A percentile compares a stretch with the other conserved stretches of the same genome.
phyloP scores from a whole-genome alignment of 2,113 vertebrate genomes.

The Periophthalmodon schlosseri region DNA sequence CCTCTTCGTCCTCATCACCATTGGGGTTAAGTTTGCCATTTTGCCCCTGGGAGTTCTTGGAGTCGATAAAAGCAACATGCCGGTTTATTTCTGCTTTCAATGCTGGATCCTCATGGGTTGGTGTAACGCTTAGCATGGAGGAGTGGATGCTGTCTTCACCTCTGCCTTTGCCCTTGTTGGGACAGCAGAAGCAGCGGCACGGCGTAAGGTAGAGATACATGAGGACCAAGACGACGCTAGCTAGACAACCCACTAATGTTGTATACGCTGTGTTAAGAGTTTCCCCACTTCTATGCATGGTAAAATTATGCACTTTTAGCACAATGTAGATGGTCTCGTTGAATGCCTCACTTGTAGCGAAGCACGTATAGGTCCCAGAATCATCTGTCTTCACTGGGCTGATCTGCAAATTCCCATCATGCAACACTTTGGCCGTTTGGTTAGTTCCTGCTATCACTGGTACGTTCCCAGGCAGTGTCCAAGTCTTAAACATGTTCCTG shows the following conservation, averaged over 20 bases:
- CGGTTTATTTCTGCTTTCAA: slow-evolving; percentile 78
- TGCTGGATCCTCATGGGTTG: slow-evolving; percentile 82
- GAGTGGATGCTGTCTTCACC: slow-evolving; percentile 94
- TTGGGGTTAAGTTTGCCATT: slow-evolving; percentile 89
- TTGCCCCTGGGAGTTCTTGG: slow-evolving; percentile 81
- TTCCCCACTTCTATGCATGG: slow-evolving; percentile 81
- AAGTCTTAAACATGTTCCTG: slow-evolving; percentile 81
- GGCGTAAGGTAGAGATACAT: slow-evolving; percentile 97
- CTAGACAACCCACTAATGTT: slow-evolving; percentile 94
- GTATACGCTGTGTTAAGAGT: slow-evolving; percentile 95
- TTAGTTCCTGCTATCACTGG: slow-evolving; percentile 76
- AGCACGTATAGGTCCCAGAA: slow-evolving; percentile 88
- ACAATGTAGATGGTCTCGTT: slow-evolving; percentile 95
- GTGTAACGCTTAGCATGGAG: slow-evolving; percentile 92
- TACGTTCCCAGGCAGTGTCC: slow-evolving; percentile 84
- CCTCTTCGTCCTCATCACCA: slow-evolving; percentile 74
- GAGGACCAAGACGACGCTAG: slow-evolving; percentile 93
- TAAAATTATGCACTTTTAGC: slow-evolving; percentile 91
- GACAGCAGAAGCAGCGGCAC: slow-evolving; percentile 91
- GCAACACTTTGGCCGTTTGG: slow-evolving; percentile 73
- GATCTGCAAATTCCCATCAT: slow-evolving; percentile 85
- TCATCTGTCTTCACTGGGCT: slow-evolving; percentile 79
- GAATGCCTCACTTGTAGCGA: slow-evolving; percentile 82
- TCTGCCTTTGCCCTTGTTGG: slow-evolving; percentile 78
- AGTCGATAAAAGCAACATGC: slow-evolving; percentile 84